phyloP scores from a whole-genome alignment of 2,113 vertebrate species.

The Forbesichthys papilliferus region DNA sequence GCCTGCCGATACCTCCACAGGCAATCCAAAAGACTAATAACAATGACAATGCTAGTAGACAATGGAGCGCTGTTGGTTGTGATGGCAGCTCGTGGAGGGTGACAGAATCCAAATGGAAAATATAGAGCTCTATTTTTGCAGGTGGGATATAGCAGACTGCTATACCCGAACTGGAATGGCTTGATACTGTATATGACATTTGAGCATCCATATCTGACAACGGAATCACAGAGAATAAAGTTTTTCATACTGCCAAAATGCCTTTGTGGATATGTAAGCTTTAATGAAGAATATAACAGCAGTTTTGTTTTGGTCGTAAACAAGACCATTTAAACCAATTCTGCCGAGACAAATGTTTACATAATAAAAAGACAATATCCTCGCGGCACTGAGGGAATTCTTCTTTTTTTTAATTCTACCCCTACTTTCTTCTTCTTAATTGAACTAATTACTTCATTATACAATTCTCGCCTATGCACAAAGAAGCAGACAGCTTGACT shows the following conservation, averaged over 20 bases:
- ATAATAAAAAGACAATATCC: slow-evolving; percentile 22
- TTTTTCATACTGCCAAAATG: slow-evolving; percentile 19
- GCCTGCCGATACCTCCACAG: slow-evolving; percentile 63
- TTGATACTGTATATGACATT: slow-evolving; percentile 14
- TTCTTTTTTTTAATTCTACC: slow-evolving; percentile 35
- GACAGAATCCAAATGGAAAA: slow-evolving; percentile 44
- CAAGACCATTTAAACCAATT: slow-evolving; percentile 12
- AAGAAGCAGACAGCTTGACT: slow-evolving; percentile 73
- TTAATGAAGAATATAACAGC: slow-evolving; percentile 31
- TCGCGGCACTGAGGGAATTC: slow-evolving; percentile 20
- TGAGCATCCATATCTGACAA: not conserved
- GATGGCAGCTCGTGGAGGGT: slow-evolving; percentile 48
- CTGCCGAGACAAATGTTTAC: slow-evolving; percentile 29
- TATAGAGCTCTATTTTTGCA: slow-evolving; percentile 21
- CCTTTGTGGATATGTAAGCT: slow-evolving; percentile 9
- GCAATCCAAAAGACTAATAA: slow-evolving; percentile 73
- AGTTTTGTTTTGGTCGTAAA: slow-evolving; percentile 14
- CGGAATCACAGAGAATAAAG: slow-evolving; percentile 11
- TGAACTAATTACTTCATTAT: slow-evolving; percentile 78
- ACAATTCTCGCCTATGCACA: slow-evolving; percentile 74
- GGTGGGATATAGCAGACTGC: slow-evolving; percentile 21
- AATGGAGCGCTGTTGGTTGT: slow-evolving; percentile 51
- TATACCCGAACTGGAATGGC: slow-evolving; percentile 21
- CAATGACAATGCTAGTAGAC: slow-evolving; percentile 67
- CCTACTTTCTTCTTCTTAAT: slow-evolving; percentile 64